A percentile compares a stretch with the other conserved stretches of the same genome.
Evolutionary conservation across 2,888 invertebrate species (phyloP).

Genomic region (Slavum lentiscoides): DNA sequence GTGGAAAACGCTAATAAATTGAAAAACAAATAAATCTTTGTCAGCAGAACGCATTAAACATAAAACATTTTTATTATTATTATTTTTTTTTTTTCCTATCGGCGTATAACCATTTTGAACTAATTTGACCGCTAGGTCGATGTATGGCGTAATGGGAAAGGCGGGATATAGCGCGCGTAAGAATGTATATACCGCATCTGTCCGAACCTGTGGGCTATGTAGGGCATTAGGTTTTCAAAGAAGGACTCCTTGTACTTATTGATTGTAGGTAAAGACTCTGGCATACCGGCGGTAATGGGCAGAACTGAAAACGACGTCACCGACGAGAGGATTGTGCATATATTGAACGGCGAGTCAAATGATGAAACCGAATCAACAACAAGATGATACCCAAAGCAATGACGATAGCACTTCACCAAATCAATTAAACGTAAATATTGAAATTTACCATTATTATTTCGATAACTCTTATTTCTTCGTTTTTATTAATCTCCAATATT

Average conservation of each 20-base stretch:
- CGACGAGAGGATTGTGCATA: slow-evolving; percentile 91
- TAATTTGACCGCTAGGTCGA: neutral
- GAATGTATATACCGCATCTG: neutral
- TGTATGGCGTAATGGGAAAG: neutral
- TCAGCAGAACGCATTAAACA: slow-evolving; percentile 6
- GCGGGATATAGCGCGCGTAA: neutral
- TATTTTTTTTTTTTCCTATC: too few relatives aligned
- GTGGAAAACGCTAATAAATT: slow-evolving; percentile 8
- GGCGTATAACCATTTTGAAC: neutral
- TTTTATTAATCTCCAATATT: slow-evolving; percentile 5
- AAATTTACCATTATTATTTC: neutral
- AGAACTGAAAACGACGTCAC: slow-evolving; percentile 75
- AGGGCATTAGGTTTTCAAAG: slow-evolving; percentile 49
- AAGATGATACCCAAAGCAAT: slow-evolving; percentile 73
- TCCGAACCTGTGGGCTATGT: neutral
- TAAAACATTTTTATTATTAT: neutral
- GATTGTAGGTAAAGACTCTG: slow-evolving; percentile 78
- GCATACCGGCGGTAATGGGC: slow-evolving; percentile 70
- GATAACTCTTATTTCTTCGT: too few relatives aligned
- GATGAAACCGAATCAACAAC: slow-evolving; percentile 70
- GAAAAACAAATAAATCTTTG: slow-evolving; percentile 47
- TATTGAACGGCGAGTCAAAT: slow-evolving; percentile 89
- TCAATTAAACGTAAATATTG: slow-evolving; percentile 58
- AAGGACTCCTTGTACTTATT: slow-evolving; percentile 57
- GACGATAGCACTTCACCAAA: slow-evolving; percentile 79